Conservation (phyloP, 2,888 invertebrate genomes). For the Pollenia griseotomentosa region DNA sequence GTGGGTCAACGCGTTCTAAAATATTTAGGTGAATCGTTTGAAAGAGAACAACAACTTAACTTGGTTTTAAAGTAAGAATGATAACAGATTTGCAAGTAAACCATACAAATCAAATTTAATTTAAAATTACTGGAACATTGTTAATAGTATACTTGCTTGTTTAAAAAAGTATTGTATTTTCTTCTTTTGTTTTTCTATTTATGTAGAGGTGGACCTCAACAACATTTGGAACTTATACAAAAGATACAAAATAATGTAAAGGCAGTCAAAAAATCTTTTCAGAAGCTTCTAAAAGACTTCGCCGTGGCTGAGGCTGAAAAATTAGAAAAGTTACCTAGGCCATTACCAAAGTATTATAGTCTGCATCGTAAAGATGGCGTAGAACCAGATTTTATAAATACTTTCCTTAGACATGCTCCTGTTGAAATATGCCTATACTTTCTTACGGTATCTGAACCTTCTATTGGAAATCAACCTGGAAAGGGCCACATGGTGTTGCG, state of each 20-base stretch:
- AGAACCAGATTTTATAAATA: constrained; percentile 90
- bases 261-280: constrained; percentile 87
- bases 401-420: constrained; percentile 87
- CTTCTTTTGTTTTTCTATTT: neutral
- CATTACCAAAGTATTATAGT: constrained; percentile 86
- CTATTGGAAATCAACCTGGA: constrained; percentile 79
- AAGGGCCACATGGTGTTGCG: constrained; percentile 85
- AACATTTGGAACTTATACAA: constrained; percentile 89
- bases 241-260: constrained; percentile 90
- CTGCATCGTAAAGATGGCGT: constrained; percentile 89
- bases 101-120: no score
- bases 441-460: constrained; percentile 88
- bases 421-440: constrained; percentile 86
- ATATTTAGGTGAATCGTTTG: constrained; percentile 86
- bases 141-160: neutral
- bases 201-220: constrained; percentile 88
- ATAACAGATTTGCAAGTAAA: neutral
- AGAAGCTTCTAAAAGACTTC: constrained; percentile 88
- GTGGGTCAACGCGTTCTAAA: constrained; percentile 89
- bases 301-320: constrained; percentile 89
- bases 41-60: constrained; percentile 89
- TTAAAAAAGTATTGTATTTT: constrained; percentile 12
- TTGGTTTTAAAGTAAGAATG: constrained; percentile 88
- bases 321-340: constrained; percentile 85
- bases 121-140: neutral